A percentile compares a stretch with the other conserved stretches of the same genome.
Evolutionary conservation across 2,888 invertebrate species (phyloP).

Genomic region (Heterodera filipjevi): DNA sequence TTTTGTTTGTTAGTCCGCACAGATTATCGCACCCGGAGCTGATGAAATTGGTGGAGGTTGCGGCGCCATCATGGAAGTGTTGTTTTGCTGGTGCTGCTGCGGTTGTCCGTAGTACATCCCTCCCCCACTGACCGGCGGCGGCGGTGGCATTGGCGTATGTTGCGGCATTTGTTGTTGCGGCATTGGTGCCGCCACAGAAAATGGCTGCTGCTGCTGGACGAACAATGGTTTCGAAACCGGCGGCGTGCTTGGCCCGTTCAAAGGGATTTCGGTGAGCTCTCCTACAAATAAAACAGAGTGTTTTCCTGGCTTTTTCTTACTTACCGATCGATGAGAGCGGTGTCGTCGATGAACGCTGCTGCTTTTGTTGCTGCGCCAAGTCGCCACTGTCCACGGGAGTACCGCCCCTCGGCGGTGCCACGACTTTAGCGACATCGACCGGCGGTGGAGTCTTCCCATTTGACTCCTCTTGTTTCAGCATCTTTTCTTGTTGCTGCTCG

Average conservation of each 20-base stretch:
- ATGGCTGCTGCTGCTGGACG: background rate
- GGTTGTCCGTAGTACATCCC: conserved; percentile 1
- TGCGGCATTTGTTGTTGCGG: conserved; percentile 2
- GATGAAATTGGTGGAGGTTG: background rate
- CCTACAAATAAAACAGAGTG: background rate
- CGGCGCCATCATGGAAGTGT: background rate
- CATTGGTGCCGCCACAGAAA: background rate
- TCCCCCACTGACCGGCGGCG: conserved; percentile 7
- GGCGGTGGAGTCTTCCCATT: background rate
- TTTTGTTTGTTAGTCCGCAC: no score
- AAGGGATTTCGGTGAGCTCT: conserved; percentile 21
- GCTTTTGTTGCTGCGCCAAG: background rate
- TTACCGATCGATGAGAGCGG: background rate
- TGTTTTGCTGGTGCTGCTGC: background rate
- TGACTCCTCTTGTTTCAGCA: background rate
- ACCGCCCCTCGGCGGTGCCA: background rate
- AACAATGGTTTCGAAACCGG: background rate
- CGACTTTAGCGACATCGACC: background rate
- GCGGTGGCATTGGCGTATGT: conserved; percentile 10
- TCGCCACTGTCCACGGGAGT: background rate
- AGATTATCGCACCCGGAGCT: background rate
- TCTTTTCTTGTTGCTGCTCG: conserved; percentile 8
- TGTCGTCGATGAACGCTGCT: background rate
- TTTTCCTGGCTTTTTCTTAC: background rate
- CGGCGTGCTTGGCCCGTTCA: background rate